These are phyloP conservation scores for Brachionus sp. DNA, from an alignment of 1,140 invertebrate species.

Conservation along the genomic window DNA sequence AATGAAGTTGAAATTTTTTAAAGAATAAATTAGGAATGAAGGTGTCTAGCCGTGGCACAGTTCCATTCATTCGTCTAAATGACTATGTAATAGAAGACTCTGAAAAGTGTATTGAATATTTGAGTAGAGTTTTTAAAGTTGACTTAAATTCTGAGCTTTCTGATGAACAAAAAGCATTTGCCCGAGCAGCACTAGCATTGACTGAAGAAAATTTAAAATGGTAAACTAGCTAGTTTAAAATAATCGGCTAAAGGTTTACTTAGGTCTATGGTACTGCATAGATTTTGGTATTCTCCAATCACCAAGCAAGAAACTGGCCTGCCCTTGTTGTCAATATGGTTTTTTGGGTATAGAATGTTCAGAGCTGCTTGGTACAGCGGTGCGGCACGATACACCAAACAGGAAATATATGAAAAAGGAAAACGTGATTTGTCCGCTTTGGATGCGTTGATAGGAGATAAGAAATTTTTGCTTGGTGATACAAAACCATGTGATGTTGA, in stretches of 20 bases:
- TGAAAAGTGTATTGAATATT: constrained; percentile 45
- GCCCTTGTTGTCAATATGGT: constrained; percentile 7
- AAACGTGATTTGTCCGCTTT: constrained; percentile 28
- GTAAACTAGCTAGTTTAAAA: neutral
- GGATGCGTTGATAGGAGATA: constrained; percentile 19
- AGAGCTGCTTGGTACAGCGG: neutral
- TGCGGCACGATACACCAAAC: neutral
- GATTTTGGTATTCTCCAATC: constrained; percentile 24
- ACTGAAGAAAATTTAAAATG: constrained; percentile 30
- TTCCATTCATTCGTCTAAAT: constrained; percentile 33
- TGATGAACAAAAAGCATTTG: constrained; percentile 8
- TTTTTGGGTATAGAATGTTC: neutral
- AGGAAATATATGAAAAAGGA: constrained; percentile 7
- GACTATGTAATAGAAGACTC: constrained; percentile 30
- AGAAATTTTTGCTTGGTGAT: constrained; percentile 37
- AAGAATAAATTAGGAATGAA: constrained; percentile 32
- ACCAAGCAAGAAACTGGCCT: neutral
- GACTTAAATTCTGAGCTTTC: constrained; percentile 32
- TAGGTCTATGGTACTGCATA: neutral
- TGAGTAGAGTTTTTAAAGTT: constrained; percentile 35
- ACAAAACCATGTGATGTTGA: constrained; percentile 37
- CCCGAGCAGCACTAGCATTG: neutral
- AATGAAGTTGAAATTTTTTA: neutral
- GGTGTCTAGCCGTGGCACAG: neutral
- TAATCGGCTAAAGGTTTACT: neutral